Base-by-base conservation (phyloP, 2,113 vertebrate genomes). In the Vidua chalybeata region DNA sequence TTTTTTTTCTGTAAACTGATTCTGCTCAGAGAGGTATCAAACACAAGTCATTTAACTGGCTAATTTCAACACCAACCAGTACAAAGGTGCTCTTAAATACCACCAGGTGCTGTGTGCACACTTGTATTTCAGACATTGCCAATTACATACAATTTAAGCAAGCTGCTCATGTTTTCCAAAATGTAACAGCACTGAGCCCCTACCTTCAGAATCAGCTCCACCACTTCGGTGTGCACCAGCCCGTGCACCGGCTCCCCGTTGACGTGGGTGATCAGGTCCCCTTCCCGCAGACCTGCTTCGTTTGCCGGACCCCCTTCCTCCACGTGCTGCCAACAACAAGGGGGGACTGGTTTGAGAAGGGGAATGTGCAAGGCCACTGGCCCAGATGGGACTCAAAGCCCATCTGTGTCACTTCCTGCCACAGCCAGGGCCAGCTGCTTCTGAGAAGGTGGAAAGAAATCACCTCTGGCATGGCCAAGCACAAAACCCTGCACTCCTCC, bases 191-290 rank as follows among this genome's bases (percentile, higher is more conserved):
- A 8, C 28, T 20, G 45, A 52, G 55, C 33, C 69, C 96, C 52
- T 95, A 99, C 99, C 99, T 99, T 99, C 68, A 99, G 97, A n/a
- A 99, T 98, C 77, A 99, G 98, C 97, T 99, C 99, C 94, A 99
- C 99, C 96, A 99, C 99, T 74, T 99, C 99, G 0, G 99, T 99
- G 97, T 99, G 99, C 54, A 99, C 99, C 91, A 99, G 98, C 20
- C 99, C 99, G 2, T 99, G 98, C 39, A 99, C 99, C 0, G 99
- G 97, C 78, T 99, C 99, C n/a, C 99, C 99, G 7, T 99, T 99
- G 86, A 99, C 99, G 7, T 99, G 99, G 16, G 99, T 99, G 97
- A 99, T 99, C 93, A 99, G 98, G 94, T 99, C 99, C 5, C 99
- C 99, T 96, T 99, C 98, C 91, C 98, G 98, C 86, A 99, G 98